phyloP scores from a whole-genome alignment of 2,888 invertebrate species.

The Nemurella pictetii region DNA sequence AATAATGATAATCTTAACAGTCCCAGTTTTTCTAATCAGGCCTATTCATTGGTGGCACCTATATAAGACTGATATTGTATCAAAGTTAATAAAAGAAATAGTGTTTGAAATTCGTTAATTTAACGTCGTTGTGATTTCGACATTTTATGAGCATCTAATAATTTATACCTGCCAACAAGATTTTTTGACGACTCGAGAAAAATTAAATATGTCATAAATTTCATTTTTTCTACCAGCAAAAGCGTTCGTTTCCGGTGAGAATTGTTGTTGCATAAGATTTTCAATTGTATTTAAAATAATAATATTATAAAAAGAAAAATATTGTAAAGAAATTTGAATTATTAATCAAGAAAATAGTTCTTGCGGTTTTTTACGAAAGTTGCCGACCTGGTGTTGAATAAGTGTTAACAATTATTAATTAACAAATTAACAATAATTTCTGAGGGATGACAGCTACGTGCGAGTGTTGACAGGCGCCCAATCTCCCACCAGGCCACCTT shows the following conservation, averaged over 20 bases:
- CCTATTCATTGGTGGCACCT: slow-evolving; percentile 22
- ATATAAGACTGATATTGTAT: slow-evolving; percentile 30
- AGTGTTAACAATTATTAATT: slow-evolving; percentile 6
- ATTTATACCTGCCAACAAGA: slow-evolving; percentile 20
- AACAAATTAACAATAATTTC: background rate
- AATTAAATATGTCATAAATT: background rate
- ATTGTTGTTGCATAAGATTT: slow-evolving; percentile 15
- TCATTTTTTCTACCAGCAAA: background rate
- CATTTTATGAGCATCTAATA: slow-evolving; percentile 14
- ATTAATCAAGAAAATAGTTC: slow-evolving; percentile 15
- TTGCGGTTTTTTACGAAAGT: slow-evolving; percentile 21
- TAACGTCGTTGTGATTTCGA: background rate
- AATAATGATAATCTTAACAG: slow-evolving; percentile 21
- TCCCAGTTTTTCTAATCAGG: slow-evolving; percentile 25
- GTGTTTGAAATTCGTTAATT: slow-evolving; percentile 30
- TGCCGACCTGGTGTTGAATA: slow-evolving; percentile 26
- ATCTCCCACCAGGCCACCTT: background rate
- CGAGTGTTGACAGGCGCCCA: background rate
- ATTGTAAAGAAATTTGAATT: slow-evolving; percentile 11
- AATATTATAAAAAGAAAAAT: background rate
- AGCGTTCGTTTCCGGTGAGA: background rate
- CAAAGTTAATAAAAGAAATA: slow-evolving; percentile 24
- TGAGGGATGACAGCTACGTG: background rate
- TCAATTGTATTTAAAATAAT: slow-evolving; percentile 6
- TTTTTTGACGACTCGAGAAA: background rate